phyloP scores from a whole-genome alignment of 2,888 invertebrate genomes.

The Keiferia lycopersicella region DNA sequence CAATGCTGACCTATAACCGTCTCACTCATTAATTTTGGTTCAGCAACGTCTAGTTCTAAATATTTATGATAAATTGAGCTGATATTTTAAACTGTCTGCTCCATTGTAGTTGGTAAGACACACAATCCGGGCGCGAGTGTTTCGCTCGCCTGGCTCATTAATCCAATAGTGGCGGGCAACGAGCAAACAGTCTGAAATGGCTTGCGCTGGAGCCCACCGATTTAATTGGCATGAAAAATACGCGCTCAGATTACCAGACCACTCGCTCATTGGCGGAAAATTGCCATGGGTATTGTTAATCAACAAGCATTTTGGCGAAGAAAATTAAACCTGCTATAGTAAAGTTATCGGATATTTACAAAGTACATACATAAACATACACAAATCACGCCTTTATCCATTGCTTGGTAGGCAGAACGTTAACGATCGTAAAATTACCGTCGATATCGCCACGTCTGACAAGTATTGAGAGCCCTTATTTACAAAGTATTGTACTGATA shows the following conservation, averaged over 20 bases:
- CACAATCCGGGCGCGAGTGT: not conserved
- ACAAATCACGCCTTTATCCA: no score
- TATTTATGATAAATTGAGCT: conserved; percentile 29
- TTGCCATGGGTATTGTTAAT: conserved; percentile 51
- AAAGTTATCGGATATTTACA: no score
- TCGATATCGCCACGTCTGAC: no score
- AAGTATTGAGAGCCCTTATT: no score
- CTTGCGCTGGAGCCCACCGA: not conserved
- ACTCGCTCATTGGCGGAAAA: conserved; percentile 60
- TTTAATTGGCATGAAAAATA: conserved; percentile 77
- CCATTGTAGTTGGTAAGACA: conserved; percentile 30
- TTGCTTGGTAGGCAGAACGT: no score
- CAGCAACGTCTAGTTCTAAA: no score
- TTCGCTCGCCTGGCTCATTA: conserved; percentile 49
- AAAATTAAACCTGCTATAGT: not conserved
- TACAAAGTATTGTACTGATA: no score
- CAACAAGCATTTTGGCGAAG: conserved; percentile 25
- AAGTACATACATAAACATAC: no score
- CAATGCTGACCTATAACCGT: not conserved
- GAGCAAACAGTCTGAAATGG: conserved; percentile 52
- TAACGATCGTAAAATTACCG: no score
- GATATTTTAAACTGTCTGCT: conserved; percentile 37
- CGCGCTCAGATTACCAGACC: conserved; percentile 63
- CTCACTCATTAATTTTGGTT: not conserved
- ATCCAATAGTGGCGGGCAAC: conserved; percentile 34